These are phyloP conservation scores for Hypomecis punctinalis DNA, from an alignment of 2,888 invertebrate genomes.

Conservation along the genomic window DNA sequence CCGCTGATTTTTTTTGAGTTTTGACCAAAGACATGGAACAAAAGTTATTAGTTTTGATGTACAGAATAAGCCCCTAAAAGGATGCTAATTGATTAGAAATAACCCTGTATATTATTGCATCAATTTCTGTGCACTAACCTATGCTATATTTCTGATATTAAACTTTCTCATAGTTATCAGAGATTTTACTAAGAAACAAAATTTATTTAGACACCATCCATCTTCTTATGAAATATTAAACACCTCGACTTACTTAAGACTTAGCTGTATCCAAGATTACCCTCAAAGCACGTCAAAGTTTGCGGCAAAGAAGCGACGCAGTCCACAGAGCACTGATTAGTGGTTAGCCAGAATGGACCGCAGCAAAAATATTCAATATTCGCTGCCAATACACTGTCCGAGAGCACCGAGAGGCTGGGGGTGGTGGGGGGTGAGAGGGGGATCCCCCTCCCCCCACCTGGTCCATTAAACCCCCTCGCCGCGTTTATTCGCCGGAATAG, in stretches of 20 bases:
- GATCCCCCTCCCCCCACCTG: conserved; percentile 49
- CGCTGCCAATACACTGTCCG: conserved; percentile 67
- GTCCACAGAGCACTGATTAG: conserved; percentile 70
- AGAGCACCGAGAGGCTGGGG: conserved; percentile 46
- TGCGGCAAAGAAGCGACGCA: conserved; percentile 51
- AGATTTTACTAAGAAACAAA: neutral
- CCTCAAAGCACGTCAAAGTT: conserved; percentile 41
- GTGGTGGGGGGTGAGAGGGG: conserved; percentile 44
- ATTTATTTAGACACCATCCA: neutral
- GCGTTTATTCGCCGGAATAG: conserved; percentile 81
- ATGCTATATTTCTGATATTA: too few species aligned
- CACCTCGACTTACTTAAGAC: neutral
- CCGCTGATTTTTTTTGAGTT: too few species aligned
- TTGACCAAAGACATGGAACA: too few species aligned
- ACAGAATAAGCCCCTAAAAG: too few species aligned
- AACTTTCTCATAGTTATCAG: neutral
- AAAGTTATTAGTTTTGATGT: too few species aligned
- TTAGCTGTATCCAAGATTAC: neutral
- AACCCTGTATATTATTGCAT: too few species aligned
- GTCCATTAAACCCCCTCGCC: conserved; percentile 74
- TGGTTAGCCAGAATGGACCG: conserved; percentile 60
- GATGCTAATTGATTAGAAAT: too few species aligned
- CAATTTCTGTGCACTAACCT: too few species aligned
- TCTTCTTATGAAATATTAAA: neutral
- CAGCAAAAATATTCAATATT: conserved; percentile 80